Percentiles rank a stretch among this genome's conserved stretches.
Evolutionary conservation across 2,888 invertebrate genomes (phyloP).

Genomic region (Thera britannica): DNA sequence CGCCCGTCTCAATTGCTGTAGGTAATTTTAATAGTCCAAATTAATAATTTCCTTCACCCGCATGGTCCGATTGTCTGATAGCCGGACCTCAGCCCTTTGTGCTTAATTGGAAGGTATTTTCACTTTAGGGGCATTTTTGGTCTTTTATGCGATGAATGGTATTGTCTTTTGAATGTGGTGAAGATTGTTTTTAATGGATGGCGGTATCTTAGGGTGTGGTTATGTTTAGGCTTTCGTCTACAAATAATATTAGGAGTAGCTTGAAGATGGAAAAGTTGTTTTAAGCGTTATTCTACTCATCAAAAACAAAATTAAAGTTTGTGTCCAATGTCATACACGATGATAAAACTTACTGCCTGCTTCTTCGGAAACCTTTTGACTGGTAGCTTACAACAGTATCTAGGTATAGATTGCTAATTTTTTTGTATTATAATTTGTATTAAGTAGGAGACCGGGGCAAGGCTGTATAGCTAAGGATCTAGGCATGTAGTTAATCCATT

Average conservation of each 20-base stretch:
- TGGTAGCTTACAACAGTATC: no score
- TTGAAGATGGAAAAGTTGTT: no score
- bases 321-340: no score
- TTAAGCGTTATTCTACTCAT: no score
- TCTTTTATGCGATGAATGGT: constrained; percentile 29
- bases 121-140: constrained; percentile 56
- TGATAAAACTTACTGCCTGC: neutral
- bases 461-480: no score
- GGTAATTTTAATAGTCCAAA: constrained; percentile 73
- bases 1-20: constrained; percentile 63
- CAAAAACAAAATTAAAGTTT: no score
- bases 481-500: no score
- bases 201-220: neutral
- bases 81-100: constrained; percentile 60
- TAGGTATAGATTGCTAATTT: no score
- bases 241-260: no score
- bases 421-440: no score
- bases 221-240: neutral
- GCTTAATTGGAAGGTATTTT: constrained; percentile 66
- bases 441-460: no score
- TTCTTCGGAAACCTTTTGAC: neutral
- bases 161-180: constrained; percentile 31
- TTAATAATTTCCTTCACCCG: constrained; percentile 73
- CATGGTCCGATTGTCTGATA: constrained; percentile 52
- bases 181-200: constrained; percentile 30